Evolutionary conservation across 1,140 invertebrate genomes (phyloP).

Genomic region (Elysia chlorotica): DNA sequence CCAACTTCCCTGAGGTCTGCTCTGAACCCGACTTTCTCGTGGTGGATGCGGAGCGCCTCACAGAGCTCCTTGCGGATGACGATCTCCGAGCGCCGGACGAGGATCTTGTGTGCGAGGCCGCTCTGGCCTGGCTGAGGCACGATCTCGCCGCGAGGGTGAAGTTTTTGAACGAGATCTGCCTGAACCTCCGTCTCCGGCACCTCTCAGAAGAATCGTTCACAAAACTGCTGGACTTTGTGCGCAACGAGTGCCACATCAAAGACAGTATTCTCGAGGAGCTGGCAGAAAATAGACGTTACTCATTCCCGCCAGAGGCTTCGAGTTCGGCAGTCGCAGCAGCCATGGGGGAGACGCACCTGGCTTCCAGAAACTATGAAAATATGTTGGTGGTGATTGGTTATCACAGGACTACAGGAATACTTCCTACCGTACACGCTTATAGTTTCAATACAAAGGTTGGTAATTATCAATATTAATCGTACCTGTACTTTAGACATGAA

Average conservation of each 20-base stretch:
- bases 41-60: constrained; percentile 30
- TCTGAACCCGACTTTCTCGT: constrained; percentile 34
- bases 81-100: constrained; percentile 34
- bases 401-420: constrained; percentile 26
- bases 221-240: constrained; percentile 23
- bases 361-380: constrained; percentile 31
- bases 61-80: constrained; percentile 32
- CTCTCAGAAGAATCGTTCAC: constrained; percentile 23
- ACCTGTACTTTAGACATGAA: too few relatives aligned
- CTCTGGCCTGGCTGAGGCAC: constrained; percentile 34
- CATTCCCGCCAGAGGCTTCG: constrained; percentile 13
- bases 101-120: constrained; percentile 35
- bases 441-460: constrained; percentile 28
- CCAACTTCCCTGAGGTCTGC: constrained; percentile 28
- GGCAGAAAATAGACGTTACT: constrained; percentile 9
- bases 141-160: constrained; percentile 28
- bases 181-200: constrained; percentile 28
- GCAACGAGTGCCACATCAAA: constrained; percentile 14
- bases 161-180: constrained; percentile 29
- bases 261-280: constrained; percentile 22
- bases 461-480: too few relatives aligned
- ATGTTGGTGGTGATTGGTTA: constrained; percentile 31
- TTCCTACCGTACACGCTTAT: constrained; percentile 31
- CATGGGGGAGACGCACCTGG: constrained; percentile 16
- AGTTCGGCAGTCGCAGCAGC: constrained; percentile 7